phyloP scores from a whole-genome alignment of 2,113 vertebrate genomes.

The Passer montanus region DNA sequence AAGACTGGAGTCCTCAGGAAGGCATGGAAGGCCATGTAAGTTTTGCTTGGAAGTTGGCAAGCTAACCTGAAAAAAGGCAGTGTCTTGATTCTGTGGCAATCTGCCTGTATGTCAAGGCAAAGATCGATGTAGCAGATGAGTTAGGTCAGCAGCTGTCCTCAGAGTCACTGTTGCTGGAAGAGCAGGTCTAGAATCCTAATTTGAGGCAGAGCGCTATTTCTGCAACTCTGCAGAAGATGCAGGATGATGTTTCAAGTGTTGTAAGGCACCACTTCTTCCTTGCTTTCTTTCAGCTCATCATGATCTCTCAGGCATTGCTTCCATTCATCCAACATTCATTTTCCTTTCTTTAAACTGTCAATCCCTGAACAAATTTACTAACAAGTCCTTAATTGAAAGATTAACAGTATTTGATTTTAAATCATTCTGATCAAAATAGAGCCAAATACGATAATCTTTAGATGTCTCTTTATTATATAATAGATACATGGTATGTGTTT shows the following conservation, averaged over 20 bases:
- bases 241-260: neutral
- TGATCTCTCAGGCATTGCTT: neutral
- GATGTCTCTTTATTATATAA: neutral
- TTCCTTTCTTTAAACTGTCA: neutral
- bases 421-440: neutral
- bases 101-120: neutral
- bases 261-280: neutral
- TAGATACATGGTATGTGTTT: neutral
- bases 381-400: neutral
- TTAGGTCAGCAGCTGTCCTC: neutral
- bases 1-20: slow-evolving; percentile 97
- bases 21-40: slow-evolving; percentile 99
- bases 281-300: neutral
- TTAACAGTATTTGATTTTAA: neutral
- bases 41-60: slow-evolving; percentile 26
- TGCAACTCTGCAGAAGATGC: neutral
- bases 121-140: neutral
- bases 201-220: neutral
- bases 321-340: neutral
- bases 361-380: neutral
- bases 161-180: neutral
- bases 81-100: neutral
- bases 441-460: neutral
- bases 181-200: neutral
- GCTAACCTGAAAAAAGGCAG: neutral